Evolutionary conservation across 2,888 invertebrate genomes (phyloP), one percentile per base, ranked within the genome.

Genomic region (Gisinianus flammeolus): DNA sequence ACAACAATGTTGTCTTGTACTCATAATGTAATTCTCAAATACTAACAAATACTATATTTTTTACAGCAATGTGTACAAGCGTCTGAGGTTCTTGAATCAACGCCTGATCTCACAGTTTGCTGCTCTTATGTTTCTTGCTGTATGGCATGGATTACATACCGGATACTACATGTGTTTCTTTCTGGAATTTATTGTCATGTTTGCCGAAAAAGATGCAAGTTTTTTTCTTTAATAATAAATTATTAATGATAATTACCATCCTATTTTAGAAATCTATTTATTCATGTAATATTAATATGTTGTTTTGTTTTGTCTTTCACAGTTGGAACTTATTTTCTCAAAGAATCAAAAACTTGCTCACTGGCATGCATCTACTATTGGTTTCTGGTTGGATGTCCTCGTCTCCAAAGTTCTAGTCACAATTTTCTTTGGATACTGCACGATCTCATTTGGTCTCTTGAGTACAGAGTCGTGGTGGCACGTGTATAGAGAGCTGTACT

Each of bases 121-220:
- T 0, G 94, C 97, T 0, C 88, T 99, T 58, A 77, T 91, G 0
- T 98, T 97, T 88, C 90, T 99, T 56, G 96, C 98, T 0, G 86
- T 97, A 0, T 98, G 98, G 98, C 98, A 98, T 87, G 98, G 98
- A 16, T 91, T 95, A 74, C 94, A 96, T 86, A 92, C 94, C 12
- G 98, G 98, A 0, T 99, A 99, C 86, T 98, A 97, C 86, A 89
- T 94, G 85, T 93, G 94, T 67, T 98, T 98, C 89, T 90, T 94
- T 78, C 92, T 96, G 87, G 98, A 98, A 86, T 97, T 96, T 86
- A 88, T 94, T 44, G 92, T 95, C 44, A 93, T 97, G 87, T 91
- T 91, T 81, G 91, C 93, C 86, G 97, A 97, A 85, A 93, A 92
- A 88, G 94, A 95, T 86, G 93, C 93, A 87, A 90, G 90, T 12